A percentile compares a stretch with the other conserved stretches of the same genome.
These are phyloP conservation scores for Sphaeridia pumilis DNA, from an alignment of 2,888 invertebrate genomes.

Conservation along the genomic window DNA sequence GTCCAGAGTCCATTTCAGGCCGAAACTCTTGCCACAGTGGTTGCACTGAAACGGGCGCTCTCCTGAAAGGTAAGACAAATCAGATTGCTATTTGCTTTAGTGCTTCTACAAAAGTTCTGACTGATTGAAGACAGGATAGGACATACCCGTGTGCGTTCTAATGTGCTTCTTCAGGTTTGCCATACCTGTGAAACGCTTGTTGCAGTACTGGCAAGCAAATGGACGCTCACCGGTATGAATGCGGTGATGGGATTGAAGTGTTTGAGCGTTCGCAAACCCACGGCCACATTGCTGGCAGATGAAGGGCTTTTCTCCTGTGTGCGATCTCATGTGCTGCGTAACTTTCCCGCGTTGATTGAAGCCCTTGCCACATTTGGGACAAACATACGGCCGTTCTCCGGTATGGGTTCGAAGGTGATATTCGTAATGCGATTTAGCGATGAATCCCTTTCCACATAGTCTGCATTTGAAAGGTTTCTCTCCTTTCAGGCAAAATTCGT, in stretches of 20 bases:
- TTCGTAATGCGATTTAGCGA: conserved; percentile 57
- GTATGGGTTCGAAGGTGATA: conserved; percentile 59
- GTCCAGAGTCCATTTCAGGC: conserved; percentile 49
- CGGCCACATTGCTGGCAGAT: conserved; percentile 51
- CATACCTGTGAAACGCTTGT: conserved; percentile 50
- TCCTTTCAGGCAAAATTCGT: conserved; percentile 36
- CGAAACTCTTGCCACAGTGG: conserved; percentile 51
- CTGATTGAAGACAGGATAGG: neutral
- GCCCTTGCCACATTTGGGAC: conserved; percentile 53
- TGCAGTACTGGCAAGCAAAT: conserved; percentile 46
- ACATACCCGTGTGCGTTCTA: conserved; percentile 47
- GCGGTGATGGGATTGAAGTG: conserved; percentile 29
- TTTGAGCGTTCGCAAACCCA: conserved; percentile 46
- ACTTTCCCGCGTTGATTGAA: conserved; percentile 60
- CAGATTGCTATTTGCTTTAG: neutral
- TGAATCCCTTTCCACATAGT: conserved; percentile 51
- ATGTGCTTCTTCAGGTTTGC: conserved; percentile 59
- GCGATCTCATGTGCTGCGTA: conserved; percentile 55
- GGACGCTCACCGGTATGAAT: conserved; percentile 30
- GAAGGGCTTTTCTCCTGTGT: conserved; percentile 48
- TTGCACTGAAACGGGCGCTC: conserved; percentile 49
- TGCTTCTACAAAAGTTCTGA: neutral
- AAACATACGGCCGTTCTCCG: conserved; percentile 47
- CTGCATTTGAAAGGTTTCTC: conserved; percentile 45
- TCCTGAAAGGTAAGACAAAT: conserved; percentile 37